phyloP scores from a whole-genome alignment of 2,113 vertebrate genomes.

The Phrynosoma platyrhinos region DNA sequence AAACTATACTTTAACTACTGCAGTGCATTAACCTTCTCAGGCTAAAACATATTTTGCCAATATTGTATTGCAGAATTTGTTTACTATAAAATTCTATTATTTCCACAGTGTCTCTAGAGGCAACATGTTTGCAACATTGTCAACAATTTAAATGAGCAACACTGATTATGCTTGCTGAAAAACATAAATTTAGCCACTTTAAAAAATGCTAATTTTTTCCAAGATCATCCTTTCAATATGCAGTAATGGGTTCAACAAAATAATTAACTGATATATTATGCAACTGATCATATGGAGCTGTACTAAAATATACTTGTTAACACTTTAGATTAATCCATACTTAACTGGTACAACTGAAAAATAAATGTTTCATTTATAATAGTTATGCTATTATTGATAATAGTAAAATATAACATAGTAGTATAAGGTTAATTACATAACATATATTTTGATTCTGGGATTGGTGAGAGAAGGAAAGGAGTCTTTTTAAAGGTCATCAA shows the following conservation, averaged over 20 bases:
- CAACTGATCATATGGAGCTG: constrained; percentile 70
- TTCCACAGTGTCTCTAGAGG: constrained; percentile 60
- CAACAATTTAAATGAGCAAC: constrained; percentile 55
- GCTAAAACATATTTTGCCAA: constrained; percentile 31
- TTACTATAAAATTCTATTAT: constrained; percentile 34
- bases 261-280: constrained; percentile 69
- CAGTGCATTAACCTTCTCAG: neutral
- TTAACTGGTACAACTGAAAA: constrained; percentile 69
- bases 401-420: too few relatives aligned
- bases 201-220: constrained; percentile 64
- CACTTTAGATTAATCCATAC: constrained; percentile 62
- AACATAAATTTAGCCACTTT: constrained; percentile 62
- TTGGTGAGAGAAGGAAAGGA: constrained; percentile 40
- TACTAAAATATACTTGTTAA: constrained; percentile 67
- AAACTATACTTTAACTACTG: too few relatives aligned
- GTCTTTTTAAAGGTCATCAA: constrained; percentile 66
- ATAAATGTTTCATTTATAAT: constrained; percentile 71
- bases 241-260: constrained; percentile 70
- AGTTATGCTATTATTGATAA: constrained; percentile 19
- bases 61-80: constrained; percentile 33
- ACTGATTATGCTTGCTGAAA: constrained; percentile 57
- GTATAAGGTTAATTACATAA: too few relatives aligned
- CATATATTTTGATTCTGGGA: neutral
- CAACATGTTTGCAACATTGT: constrained; percentile 59
- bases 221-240: constrained; percentile 67